Evolutionary conservation across 2,113 vertebrate genomes (phyloP), one percentile per base, ranked within the genome.

Genomic region (Melanostigma gelatinosum): DNA sequence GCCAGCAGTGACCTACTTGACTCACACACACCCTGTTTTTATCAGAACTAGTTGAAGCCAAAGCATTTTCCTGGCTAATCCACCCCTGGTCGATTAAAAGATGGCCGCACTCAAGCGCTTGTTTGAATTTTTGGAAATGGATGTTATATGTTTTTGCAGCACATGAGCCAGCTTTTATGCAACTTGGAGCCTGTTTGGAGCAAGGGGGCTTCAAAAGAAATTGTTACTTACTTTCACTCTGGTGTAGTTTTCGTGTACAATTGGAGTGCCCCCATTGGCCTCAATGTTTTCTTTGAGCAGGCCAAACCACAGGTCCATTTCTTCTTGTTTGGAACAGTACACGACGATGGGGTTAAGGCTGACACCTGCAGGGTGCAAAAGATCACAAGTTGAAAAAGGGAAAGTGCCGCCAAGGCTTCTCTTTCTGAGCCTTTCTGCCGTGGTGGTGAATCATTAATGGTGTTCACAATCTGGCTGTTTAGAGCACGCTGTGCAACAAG

Each of bases 201-300:
- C 16, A 10, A 70, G 3, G n/a, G 7, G 6, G 27, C 10, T 52
- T 55, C 36, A 32, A 58, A 27, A 52, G 22, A 13, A 8, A 24
- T 18, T 29, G 8, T 52, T 57, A 83, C 82, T 75, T 92, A 96
- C 95, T 90, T 94, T 95, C 3, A 93, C 63, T 83, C 92, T 92
- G 52, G 89, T 87, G 88, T 79, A 93, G 68, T 83, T 92, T 75
- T 93, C 91, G 0, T 85, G 74, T 32, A 75, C 54, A 2, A 75
- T 82, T 1, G 93, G 83, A 4, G 71, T 94, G 3, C 96, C 97
- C 52, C 96, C 95, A 0, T 95, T 94, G 0, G 95, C 93, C 46
- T 97, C 96, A 62, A 96, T 97, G 84, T 98, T 96, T 77, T 97
- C 97, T 65, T 96, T 96, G 67, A 99, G 93, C 75, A 98, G 95